Evolutionary conservation across 1,140 invertebrate species (phyloP), one percentile per base, ranked within the genome.

Genomic region (Rhagoletis zephyria): DNA sequence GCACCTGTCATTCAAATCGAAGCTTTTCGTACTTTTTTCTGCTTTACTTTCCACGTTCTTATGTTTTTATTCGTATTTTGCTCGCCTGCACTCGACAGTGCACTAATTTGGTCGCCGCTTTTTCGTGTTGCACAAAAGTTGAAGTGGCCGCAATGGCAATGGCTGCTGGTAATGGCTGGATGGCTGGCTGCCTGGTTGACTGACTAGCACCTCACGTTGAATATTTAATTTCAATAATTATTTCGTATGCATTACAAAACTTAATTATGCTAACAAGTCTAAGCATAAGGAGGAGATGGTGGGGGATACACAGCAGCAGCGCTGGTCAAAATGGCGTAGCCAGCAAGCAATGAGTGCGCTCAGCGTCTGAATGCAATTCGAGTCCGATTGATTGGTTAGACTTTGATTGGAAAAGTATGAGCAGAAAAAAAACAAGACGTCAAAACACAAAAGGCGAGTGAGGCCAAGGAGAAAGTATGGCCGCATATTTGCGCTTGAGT

Each of bases 211-310:
- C 45, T 56, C 48, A 3, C 74, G 19, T 81, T 81, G 74, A 81
- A 48, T 81, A 81, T 81, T 81, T 81, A 81, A 81, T 81, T 81
- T 81, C 74, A 81, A 81, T 81, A 81, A 81, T 81, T 81, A 81
- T 81, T 81, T 81, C 74, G 74, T 19, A 81, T 81, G 74, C 67
- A 81, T 56, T 59, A 81, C 14, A 48, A 81, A 42, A 81, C 48
- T n/a, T 81, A 81, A 81, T 81, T 81, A 81, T 56, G 74, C 74
- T 81, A 81, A 81, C 45, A 56, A 81, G 45, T 56, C 45, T 56
- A 56, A 81, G 48, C 48, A 30, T 56, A 12, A 4, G 61, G 14
- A 19, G 19, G 14, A 4, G n/a, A 19, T 10, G 51, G 74, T 3
- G 3, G n/a, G 1, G 48, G 64, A 67, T 30, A 30, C 51, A 10